These are phyloP conservation scores for Probaryconus sp. DNA, from an alignment of 1,140 invertebrate genomes.

Conservation along the genomic window DNA sequence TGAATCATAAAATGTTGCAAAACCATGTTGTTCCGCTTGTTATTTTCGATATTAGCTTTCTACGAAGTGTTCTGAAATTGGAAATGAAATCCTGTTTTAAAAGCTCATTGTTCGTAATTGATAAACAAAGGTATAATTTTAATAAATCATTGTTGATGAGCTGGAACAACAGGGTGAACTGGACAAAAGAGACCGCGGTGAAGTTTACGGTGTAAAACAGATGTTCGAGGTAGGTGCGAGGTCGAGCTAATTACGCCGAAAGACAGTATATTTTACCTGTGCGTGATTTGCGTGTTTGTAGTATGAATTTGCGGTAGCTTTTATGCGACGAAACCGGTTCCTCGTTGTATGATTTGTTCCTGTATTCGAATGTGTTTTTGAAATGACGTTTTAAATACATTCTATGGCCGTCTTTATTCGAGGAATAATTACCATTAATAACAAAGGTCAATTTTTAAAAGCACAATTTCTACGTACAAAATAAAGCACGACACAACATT, in stretches of 20 bases:
- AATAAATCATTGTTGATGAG: slow-evolving; percentile 26
- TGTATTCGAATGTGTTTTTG: neutral
- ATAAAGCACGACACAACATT: too few relatives aligned
- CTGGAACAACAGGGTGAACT: too few relatives aligned
- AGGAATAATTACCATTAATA: slow-evolving; percentile 24
- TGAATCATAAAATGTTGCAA: too few relatives aligned
- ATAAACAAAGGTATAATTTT: slow-evolving; percentile 29
- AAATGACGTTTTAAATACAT: slow-evolving; percentile 11
- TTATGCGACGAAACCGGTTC: slow-evolving; percentile 52
- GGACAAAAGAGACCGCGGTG: slow-evolving; percentile 16
- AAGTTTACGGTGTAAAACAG: slow-evolving; percentile 36
- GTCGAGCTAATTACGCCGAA: slow-evolving; percentile 54
- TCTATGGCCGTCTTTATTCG: slow-evolving; percentile 11
- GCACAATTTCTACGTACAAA: too few relatives aligned
- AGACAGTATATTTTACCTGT: slow-evolving; percentile 52
- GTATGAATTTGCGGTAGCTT: slow-evolving; percentile 58
- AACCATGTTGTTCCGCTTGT: too few relatives aligned
- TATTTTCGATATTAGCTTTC: too few relatives aligned
- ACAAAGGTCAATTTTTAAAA: too few relatives aligned
- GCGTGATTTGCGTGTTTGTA: slow-evolving; percentile 58
- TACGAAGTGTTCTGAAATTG: too few relatives aligned
- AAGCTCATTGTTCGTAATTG: slow-evolving; percentile 14
- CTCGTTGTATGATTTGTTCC: slow-evolving; percentile 33
- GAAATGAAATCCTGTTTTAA: too few relatives aligned
- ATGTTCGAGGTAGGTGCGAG: slow-evolving; percentile 53